Conservation (phyloP, 92 coral and sea anemone genomes). For the Micromussa lordhowensis region DNA sequence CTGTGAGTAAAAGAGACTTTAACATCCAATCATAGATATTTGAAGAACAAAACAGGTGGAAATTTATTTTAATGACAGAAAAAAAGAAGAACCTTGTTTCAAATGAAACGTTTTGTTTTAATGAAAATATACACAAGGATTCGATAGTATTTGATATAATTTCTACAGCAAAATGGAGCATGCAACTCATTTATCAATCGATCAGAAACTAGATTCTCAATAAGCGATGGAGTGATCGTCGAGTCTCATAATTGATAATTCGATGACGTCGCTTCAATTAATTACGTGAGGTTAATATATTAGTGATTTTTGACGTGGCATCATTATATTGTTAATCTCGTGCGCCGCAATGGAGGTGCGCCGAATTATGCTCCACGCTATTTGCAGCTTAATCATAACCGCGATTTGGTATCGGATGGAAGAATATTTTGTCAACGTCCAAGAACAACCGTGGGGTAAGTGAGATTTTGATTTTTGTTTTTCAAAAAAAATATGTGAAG, state of each 20-base stretch:
- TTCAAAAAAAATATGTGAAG: neutral
- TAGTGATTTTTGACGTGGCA: conserved; percentile 19
- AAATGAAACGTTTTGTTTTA: neutral
- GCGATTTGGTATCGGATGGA: neutral
- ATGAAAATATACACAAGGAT: neutral
- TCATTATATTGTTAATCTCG: conserved; percentile 2
- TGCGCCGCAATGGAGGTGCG: conserved; percentile 8
- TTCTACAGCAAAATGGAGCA: neutral
- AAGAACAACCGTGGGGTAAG: conserved; percentile 9
- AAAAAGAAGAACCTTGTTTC: too few species aligned
- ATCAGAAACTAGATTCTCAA: conserved; percentile 9
- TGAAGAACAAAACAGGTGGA: too few species aligned
- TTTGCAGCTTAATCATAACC: neutral
- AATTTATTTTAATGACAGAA: too few species aligned
- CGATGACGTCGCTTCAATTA: neutral
- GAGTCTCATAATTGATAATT: neutral
- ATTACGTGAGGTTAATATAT: neutral
- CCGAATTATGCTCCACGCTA: neutral
- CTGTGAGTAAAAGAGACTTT: neutral
- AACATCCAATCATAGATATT: neutral
- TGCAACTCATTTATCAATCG: neutral
- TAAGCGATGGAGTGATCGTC: neutral
- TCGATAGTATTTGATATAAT: neutral
- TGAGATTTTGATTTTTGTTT: neutral
- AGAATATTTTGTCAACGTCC: neutral